Evolutionary conservation across 2,888 invertebrate species (phyloP), one percentile per base, ranked within the genome.

Genomic region (Cephus runcator): DNA sequence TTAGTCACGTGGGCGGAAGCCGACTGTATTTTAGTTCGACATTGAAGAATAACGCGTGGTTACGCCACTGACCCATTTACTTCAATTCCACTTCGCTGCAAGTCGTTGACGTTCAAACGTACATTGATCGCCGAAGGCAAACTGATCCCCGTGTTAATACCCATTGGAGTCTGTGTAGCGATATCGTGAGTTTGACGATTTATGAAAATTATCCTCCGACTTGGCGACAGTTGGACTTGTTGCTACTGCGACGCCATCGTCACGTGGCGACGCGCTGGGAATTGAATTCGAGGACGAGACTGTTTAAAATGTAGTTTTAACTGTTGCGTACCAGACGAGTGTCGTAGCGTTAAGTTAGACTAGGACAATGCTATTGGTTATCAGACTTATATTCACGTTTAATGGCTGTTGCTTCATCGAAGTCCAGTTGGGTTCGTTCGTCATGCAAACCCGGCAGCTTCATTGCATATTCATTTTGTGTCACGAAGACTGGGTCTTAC

Each of bases 401-500:
- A 23, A 56, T 56, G 23, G 2, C 56, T 2, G 31, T 15, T 15
- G 31, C n/a, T 11, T 33, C 31, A 71, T 71, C 31, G 31, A 71
- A 71, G 33, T 33, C 71, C 71, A 33, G 33, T 15, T 9, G 31
- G 71, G 71, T 31, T 71, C 1, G 30, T 11, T 69, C 69, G 30
- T 69, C 69, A 30, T 9, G 71, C 71, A 33, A 71, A 33, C 31
- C 11, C 31, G 31, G 71, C 31, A 71, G 71, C 6, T 71, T 71
- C 71, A 71, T 71, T 71, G 71, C 71, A 33, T 71, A 71, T 71
- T 71, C 71, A 71, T 71, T 71, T 33, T 23, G 23, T 56, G 2
- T 56, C 40, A 23, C 23, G 1, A 23, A 23, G 9, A 56, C 56
- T 12, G 56, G 4, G 6, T 23, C 56, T 56, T 56, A 9, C 56